Base-by-base conservation (phyloP, 2,113 vertebrate species). In the Onychostruthus taczanowskii region DNA sequence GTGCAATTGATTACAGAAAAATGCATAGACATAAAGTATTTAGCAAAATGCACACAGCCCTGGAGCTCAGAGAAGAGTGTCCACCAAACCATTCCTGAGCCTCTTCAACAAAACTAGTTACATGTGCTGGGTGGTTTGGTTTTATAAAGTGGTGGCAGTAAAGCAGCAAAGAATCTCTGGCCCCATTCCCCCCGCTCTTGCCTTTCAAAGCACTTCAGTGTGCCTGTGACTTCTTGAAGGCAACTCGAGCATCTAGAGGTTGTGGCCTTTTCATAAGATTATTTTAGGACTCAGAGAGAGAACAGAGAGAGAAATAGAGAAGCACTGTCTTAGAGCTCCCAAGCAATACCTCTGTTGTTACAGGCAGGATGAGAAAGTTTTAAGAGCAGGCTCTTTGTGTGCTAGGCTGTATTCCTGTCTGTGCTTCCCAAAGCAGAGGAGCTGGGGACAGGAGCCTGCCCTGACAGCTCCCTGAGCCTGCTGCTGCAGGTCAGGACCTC, bases 401-500 rank as follows among this genome's bases (percentile, higher is more conserved):
- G 68, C 68, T 68, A 20, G 79, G 28, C 69, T 70, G 23, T 85
- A 16, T 79, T 73, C 35, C 49, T 50, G 20, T 23, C 46, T 35
- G 52, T 79, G 76, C 87, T 56, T 84, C 63, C 75, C 50, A 52
- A 61, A 69, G 87, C 69, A 35, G 82, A 80, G 79, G 63, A 84
- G 76, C 52, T 59, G 90, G 58, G 72, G 79, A 62, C 18, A 74
- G 84, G 55, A 95, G 75, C 61, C 81, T 90, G 82, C 56, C 80
- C 73, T 91, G 93, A 84, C 92, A 93, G 92, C 72, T 87, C 91
- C 67, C 72, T 15, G 26, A 47, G 90, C 11, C 0, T 1, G 10
- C 90, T 88, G 90, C 76, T 90, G 92, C 55, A 10, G 95, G 93
- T 97, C 95, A 92, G 83, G 95, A 97, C 96, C 95, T 96, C 94